phyloP scores from a whole-genome alignment of 1,140 invertebrate genomes.

The Asbolus verrucosus region DNA sequence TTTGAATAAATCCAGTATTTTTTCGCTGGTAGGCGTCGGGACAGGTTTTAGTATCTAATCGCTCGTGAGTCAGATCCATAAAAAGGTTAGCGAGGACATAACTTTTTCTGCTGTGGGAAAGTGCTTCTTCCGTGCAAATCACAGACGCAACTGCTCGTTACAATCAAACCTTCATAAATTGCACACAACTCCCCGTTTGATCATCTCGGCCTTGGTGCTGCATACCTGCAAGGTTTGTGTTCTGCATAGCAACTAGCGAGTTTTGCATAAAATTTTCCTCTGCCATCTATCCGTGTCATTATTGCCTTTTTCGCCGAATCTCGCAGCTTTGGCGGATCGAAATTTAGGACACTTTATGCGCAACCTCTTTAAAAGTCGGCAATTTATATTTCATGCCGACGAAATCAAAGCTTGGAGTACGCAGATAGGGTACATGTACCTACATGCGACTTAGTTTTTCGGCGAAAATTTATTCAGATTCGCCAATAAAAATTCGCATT shows the following conservation, averaged over 20 bases:
- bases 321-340: neutral
- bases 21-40: neutral
- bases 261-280: slow-evolving; percentile 15
- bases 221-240: slow-evolving; percentile 37
- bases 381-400: slow-evolving; percentile 38
- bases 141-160: slow-evolving; percentile 27
- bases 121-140: slow-evolving; percentile 7
- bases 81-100: slow-evolving; percentile 10
- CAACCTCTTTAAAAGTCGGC: slow-evolving; percentile 10
- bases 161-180: slow-evolving; percentile 31
- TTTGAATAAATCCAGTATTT: slow-evolving; percentile 1
- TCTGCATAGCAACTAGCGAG: slow-evolving; percentile 35
- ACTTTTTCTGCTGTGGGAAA: slow-evolving; percentile 16
- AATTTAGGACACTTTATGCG: neutral
- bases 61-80: neutral
- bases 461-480: slow-evolving; percentile 30
- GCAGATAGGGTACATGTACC: neutral
- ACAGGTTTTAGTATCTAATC: slow-evolving; percentile 24
- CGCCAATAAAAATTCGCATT: slow-evolving; percentile 27
- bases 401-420: slow-evolving; percentile 8
- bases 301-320: neutral
- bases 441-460: slow-evolving; percentile 6
- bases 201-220: slow-evolving; percentile 39
- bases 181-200: slow-evolving; percentile 35
- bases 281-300: neutral